These are phyloP conservation scores for Uloborus diversus DNA, from an alignment of 1,140 invertebrate species.

Conservation along the genomic window DNA sequence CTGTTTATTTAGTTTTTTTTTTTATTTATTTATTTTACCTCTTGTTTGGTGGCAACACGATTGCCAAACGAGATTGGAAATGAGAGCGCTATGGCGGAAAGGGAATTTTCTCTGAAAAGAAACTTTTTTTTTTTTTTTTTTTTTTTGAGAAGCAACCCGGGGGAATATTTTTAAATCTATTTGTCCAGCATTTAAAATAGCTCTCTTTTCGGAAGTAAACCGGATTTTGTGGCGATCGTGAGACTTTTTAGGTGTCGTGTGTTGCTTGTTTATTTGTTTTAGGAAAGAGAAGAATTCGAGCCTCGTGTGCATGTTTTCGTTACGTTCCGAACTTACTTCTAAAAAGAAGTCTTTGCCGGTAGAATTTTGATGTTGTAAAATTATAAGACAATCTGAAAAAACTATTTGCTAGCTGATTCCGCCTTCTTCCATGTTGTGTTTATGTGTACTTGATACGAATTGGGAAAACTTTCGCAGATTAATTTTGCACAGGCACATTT, in stretches of 20 bases:
- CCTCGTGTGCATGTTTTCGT: too few species aligned
- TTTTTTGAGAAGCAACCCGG: not conserved
- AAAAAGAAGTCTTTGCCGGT: too few species aligned
- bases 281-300: too few species aligned
- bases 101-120: not conserved
- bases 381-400: too few species aligned
- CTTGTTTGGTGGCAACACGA: conserved; percentile 15
- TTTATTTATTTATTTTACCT: not conserved
- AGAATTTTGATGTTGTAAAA: too few species aligned
- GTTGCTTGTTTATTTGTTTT: too few species aligned
- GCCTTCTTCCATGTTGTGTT: too few species aligned
- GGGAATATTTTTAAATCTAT: conserved; percentile 5
- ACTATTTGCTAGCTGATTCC: too few species aligned
- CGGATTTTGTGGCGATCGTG: not conserved
- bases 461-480: too few species aligned
- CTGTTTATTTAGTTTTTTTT: not conserved
- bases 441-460: too few species aligned
- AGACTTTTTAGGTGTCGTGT: not conserved
- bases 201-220: not conserved
- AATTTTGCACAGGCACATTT: too few species aligned
- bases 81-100: conserved; percentile 23
- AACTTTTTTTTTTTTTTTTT: not conserved
- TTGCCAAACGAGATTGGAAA: conserved; percentile 54
- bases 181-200: not conserved
- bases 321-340: too few species aligned